Percentiles rank a stretch among this genome's conserved stretches.
These are phyloP conservation scores for Camponotus fellah DNA, from an alignment of 2,888 invertebrate genomes.

Conservation along the genomic window DNA sequence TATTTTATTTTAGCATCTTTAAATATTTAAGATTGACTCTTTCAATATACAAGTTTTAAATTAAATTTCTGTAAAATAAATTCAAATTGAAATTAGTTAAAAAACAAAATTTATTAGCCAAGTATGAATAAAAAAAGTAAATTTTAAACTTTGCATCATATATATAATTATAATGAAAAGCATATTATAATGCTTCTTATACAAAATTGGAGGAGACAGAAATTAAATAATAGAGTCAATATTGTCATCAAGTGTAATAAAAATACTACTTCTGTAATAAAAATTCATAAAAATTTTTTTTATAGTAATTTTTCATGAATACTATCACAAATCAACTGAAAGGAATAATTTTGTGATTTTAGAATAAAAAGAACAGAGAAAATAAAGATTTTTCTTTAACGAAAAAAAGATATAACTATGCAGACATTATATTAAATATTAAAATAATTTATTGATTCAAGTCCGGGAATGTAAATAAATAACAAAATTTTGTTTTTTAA, in stretches of 20 bases:
- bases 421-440: background rate
- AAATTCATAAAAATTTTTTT: background rate
- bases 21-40: no score
- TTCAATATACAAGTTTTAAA: no score
- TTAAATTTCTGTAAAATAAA: no score
- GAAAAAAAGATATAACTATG: background rate
- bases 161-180: background rate
- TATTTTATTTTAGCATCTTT: no score
- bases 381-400: background rate
- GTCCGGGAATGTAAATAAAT: background rate
- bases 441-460: background rate
- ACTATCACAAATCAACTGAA: background rate
- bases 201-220: background rate
- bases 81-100: no score
- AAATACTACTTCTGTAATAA: background rate
- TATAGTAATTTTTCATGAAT: background rate
- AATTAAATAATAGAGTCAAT: slow-evolving; percentile 9
- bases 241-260: background rate
- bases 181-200: background rate
- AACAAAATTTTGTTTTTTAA: background rate
- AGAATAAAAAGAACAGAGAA: background rate
- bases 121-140: background rate
- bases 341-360: background rate
- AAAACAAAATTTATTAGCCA: no score
- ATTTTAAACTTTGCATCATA: slow-evolving; percentile 18